Conservation (phyloP, 2,797 vertebrate genomes). For the Lepilemur ruficaudatus region DNA sequence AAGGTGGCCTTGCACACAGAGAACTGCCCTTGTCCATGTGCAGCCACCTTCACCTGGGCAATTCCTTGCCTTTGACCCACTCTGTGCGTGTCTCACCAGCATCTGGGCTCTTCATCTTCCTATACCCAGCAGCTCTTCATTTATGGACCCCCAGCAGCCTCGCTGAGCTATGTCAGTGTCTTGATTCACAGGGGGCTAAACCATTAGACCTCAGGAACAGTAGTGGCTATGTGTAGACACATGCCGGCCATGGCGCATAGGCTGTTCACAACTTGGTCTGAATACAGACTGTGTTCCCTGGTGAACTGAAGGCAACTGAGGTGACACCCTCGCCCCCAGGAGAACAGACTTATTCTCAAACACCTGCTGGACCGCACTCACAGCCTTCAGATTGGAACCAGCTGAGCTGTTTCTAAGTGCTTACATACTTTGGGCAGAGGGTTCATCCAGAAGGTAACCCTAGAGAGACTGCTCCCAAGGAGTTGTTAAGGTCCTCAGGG, state of each 20-base stretch:
- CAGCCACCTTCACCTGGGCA: neutral
- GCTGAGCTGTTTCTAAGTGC: neutral
- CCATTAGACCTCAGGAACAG: neutral
- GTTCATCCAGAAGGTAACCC: neutral
- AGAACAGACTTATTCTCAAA: neutral
- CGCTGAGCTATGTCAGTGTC: neutral
- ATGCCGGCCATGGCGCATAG: fast-evolving
- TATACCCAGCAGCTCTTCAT: neutral
- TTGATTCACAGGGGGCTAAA: neutral
- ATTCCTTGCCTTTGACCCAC: neutral
- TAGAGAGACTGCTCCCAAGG: neutral
- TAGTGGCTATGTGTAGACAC: neutral
- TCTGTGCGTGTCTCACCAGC: neutral
- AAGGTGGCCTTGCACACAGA: neutral
- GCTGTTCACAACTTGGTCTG: neutral
- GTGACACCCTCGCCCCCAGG: neutral
- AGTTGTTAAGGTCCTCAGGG: neutral
- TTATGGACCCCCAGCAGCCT: too few species aligned
- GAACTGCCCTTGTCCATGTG: neutral
- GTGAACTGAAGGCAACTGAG: neutral
- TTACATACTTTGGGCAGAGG: neutral
- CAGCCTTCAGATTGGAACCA: neutral
- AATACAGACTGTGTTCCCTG: neutral
- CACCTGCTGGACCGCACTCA: neutral
- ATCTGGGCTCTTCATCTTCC: neutral